phyloP scores from a whole-genome alignment of 2,888 invertebrate species.

The Alentia gelatinosa region DNA sequence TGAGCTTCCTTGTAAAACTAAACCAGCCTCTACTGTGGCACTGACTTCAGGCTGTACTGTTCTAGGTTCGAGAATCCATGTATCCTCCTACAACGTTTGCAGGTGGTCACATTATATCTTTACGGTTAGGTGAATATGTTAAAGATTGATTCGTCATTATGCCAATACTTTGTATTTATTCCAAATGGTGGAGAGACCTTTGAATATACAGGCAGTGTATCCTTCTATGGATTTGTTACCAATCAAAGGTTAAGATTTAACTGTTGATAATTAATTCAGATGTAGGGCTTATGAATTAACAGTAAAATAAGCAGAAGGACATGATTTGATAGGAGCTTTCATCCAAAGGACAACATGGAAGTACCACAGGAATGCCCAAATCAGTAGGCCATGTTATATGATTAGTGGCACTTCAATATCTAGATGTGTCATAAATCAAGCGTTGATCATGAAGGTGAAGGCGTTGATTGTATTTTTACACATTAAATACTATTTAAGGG shows the following conservation, averaged over 20 bases:
- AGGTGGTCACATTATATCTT: neutral
- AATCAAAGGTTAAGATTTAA: conserved; percentile 14
- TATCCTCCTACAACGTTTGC: neutral
- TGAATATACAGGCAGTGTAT: neutral
- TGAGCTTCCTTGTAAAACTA: no score
- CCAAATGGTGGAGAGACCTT: neutral
- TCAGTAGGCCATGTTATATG: neutral
- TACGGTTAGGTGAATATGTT: neutral
- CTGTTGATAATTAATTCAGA: conserved; percentile 9
- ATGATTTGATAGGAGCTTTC: neutral
- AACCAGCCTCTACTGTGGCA: conserved; percentile 20
- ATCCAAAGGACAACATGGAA: neutral
- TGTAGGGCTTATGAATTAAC: neutral
- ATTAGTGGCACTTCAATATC: neutral
- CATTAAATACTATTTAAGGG: neutral
- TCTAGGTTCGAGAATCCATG: neutral
- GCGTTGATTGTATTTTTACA: conserved; percentile 20
- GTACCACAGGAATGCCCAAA: neutral
- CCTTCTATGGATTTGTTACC: neutral
- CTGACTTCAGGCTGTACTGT: neutral
- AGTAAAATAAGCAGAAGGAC: neutral
- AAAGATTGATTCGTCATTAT: neutral
- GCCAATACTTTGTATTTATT: conserved; percentile 10
- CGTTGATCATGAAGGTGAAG: neutral
- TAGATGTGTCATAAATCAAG: neutral